A percentile compares a stretch with the other conserved stretches of the same genome.
Conservation (phyloP, 2,113 vertebrate genomes). For the Neolamprologus falcicula region DNA sequence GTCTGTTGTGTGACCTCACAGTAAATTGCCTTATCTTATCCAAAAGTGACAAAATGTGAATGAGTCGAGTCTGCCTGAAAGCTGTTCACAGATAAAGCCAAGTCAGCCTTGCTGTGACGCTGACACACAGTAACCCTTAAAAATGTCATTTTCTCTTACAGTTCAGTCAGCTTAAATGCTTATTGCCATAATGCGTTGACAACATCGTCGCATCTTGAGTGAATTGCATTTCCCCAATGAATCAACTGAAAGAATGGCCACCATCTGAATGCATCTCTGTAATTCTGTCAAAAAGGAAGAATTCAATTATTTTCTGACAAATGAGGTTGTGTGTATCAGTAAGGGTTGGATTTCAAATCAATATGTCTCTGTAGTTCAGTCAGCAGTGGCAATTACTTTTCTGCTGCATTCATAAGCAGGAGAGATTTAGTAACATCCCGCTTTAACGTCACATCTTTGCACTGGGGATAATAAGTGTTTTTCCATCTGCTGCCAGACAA, state of each 20-base stretch:
- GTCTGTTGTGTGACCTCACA: neutral
- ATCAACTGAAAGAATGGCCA: neutral
- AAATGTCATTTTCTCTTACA: neutral
- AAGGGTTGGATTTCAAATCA: neutral
- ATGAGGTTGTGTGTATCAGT: neutral
- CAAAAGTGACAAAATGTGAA: neutral
- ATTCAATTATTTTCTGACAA: conserved; percentile 8
- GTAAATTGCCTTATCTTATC: neutral
- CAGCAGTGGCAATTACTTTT: conserved; percentile 16
- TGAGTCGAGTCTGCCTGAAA: neutral
- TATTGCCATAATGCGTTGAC: neutral
- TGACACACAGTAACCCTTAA: neutral
- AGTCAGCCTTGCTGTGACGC: neutral
- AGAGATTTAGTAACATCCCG: neutral
- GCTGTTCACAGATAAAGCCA: neutral
- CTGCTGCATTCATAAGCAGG: neutral
- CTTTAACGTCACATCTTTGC: neutral
- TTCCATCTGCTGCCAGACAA: neutral
- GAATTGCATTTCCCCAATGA: neutral
- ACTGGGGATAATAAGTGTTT: neutral
- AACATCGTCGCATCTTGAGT: neutral
- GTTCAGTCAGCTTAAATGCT: neutral
- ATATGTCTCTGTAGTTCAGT: conserved; percentile 16
- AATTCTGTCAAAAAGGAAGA: neutral
- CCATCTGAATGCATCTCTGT: neutral